A percentile compares a stretch with the other conserved stretches of the same genome.
phyloP scores from a whole-genome alignment of 1,140 invertebrate species.

The Macrosteles quadrilineatus region DNA sequence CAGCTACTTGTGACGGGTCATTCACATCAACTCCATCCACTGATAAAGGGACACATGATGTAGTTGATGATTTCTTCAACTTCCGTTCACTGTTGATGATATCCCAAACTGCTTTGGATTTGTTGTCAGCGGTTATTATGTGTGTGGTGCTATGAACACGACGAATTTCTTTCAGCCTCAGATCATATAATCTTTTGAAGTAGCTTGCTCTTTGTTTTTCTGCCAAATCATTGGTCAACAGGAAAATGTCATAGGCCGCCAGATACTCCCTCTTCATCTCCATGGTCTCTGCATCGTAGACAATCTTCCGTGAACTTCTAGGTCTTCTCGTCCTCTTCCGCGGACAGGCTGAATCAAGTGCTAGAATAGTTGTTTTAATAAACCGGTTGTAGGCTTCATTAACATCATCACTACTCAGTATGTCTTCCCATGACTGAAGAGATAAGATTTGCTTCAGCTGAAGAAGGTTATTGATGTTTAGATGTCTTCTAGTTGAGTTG shows the following conservation, averaged over 20 bases:
- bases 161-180: no score
- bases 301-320: background rate
- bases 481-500: background rate
- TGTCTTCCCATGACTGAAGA: background rate
- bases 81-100: no score
- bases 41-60: no score
- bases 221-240: background rate
- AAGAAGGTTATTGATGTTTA: background rate
- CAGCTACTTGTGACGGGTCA: background rate
- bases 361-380: background rate
- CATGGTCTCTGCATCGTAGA: background rate
- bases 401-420: background rate
- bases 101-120: background rate
- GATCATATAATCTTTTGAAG: background rate
- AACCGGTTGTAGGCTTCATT: background rate
- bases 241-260: background rate
- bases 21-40: no score
- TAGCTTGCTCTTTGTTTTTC: background rate
- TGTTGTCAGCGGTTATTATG: background rate
- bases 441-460: background rate
- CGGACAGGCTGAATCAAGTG: constrained; percentile 2
- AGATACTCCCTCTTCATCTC: background rate
- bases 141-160: background rate
- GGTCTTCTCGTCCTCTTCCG: background rate
- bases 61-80: no score